Evolutionary conservation across 2,888 invertebrate genomes (phyloP).

Genomic region (Drosophila siamana): DNA sequence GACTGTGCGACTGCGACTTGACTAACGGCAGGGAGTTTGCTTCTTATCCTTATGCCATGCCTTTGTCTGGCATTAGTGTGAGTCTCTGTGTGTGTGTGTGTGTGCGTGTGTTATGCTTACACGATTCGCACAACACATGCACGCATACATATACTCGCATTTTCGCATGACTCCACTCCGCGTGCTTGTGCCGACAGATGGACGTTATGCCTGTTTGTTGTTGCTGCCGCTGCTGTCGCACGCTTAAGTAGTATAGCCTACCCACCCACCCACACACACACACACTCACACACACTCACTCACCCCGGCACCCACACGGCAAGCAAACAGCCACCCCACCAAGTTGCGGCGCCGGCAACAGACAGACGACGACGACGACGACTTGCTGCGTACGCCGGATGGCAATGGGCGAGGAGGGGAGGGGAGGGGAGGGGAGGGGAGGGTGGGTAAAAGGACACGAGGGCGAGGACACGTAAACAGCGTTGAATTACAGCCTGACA

Average conservation of each 20-base stretch:
- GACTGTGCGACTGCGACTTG: conserved; percentile 63
- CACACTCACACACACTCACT: conserved; percentile 23
- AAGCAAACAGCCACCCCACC: conserved; percentile 12
- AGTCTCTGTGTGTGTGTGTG: conserved; percentile 14
- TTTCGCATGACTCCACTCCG: conserved; percentile 56
- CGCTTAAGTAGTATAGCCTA: conserved; percentile 64
- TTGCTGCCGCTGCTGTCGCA: conserved; percentile 52
- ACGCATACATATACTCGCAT: conserved; percentile 40
- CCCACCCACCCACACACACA: conserved; percentile 28
- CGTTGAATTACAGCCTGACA: conserved; percentile 79
- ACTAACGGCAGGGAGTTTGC: conserved; percentile 52
- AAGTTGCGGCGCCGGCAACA: conserved; percentile 32
- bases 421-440: too few relatives aligned
- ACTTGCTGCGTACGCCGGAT: conserved; percentile 49
- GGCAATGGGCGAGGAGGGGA: too few relatives aligned
- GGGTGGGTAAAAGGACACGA: conserved; percentile 12
- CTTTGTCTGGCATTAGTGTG: conserved; percentile 5
- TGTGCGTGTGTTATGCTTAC: conserved; percentile 32
- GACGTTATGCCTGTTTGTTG: conserved; percentile 56
- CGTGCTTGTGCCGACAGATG: conserved; percentile 64
- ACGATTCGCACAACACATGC: conserved; percentile 26
- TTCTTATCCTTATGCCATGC: conserved; percentile 54
- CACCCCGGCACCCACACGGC: conserved; percentile 4
- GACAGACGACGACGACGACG: conserved; percentile 33
- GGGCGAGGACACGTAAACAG: conserved; percentile 70